These are phyloP conservation scores for Oscheius sp. DNA, from an alignment of 2,888 invertebrate species.

Conservation along the genomic window DNA sequence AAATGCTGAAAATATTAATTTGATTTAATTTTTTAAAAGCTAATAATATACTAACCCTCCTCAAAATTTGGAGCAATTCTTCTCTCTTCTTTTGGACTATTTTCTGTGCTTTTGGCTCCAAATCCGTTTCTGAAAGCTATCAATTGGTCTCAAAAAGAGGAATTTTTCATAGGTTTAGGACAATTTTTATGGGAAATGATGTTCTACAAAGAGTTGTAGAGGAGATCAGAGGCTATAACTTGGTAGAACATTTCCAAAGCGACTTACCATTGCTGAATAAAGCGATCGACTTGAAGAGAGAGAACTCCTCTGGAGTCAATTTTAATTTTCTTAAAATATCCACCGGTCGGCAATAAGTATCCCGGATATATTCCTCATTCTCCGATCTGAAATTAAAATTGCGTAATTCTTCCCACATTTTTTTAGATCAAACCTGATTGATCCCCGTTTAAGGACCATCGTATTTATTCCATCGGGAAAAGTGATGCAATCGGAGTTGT, in stretches of 20 bases:
- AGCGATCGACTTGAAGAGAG: background rate
- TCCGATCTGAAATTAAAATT: too few species aligned
- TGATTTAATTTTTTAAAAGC: background rate
- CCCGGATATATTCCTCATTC: background rate
- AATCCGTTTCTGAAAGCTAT: background rate
- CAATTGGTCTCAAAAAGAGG: too few species aligned
- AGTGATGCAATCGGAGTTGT: conserved; percentile 36
- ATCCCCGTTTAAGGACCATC: too few species aligned
- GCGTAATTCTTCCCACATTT: too few species aligned
- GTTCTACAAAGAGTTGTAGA: too few species aligned
- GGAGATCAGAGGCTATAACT: too few species aligned
- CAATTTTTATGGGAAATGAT: too few species aligned
- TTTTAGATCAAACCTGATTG: too few species aligned
- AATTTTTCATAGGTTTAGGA: too few species aligned
- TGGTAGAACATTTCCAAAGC: too few species aligned
- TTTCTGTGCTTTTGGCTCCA: background rate
- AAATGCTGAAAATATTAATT: conserved; percentile 8
- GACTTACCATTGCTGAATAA: background rate
- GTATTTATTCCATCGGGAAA: conserved; percentile 49
- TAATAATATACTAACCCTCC: background rate
- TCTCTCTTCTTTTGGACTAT: background rate
- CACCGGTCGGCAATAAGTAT: background rate
- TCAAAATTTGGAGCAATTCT: background rate
- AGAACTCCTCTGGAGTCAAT: background rate
- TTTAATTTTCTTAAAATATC: background rate